Percentiles rank a stretch among this genome's conserved stretches.
Evolutionary conservation across 2,888 invertebrate genomes (phyloP).

Genomic region (Synergus itoensis): DNA sequence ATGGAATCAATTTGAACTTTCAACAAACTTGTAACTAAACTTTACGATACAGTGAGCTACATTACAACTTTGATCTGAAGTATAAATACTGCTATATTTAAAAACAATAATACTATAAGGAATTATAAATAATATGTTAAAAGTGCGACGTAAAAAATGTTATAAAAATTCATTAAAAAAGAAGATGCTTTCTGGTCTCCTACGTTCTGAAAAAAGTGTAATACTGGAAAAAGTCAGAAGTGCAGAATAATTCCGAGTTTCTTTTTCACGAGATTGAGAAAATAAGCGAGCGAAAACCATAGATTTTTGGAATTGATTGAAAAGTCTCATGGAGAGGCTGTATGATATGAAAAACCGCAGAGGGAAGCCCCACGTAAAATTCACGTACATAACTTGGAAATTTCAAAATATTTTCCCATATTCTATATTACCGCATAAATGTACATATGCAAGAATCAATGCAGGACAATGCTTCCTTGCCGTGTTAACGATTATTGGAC

Average conservation of each 20-base stretch:
- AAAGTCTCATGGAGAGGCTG: conserved; percentile 8
- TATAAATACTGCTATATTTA: conserved; percentile 15
- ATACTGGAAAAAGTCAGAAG: not conserved
- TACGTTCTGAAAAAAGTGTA: not conserved
- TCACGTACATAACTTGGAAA: conserved; percentile 37
- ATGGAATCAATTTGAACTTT: not conserved
- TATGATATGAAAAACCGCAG: conserved; percentile 69
- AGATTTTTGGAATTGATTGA: not conserved
- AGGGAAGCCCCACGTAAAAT: conserved; percentile 36
- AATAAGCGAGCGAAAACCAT: not conserved
- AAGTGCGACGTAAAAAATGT: not conserved
- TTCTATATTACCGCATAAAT: conserved; percentile 31
- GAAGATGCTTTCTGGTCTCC: not conserved
- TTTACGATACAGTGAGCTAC: not conserved
- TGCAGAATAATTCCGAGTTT: not conserved
- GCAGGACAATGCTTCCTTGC: conserved; percentile 32
- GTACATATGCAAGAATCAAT: conserved; percentile 29
- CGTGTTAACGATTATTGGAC: not conserved
- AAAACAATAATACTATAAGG: not conserved
- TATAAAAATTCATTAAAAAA: not conserved
- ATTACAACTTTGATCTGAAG: not conserved
- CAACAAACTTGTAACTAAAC: not conserved
- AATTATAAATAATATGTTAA: not conserved
- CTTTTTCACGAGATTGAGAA: not conserved
- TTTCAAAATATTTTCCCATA: conserved; percentile 41